These are phyloP conservation scores for Octodon degus DNA, from an alignment of 2,113 vertebrate genomes.

Conservation along the genomic window DNA sequence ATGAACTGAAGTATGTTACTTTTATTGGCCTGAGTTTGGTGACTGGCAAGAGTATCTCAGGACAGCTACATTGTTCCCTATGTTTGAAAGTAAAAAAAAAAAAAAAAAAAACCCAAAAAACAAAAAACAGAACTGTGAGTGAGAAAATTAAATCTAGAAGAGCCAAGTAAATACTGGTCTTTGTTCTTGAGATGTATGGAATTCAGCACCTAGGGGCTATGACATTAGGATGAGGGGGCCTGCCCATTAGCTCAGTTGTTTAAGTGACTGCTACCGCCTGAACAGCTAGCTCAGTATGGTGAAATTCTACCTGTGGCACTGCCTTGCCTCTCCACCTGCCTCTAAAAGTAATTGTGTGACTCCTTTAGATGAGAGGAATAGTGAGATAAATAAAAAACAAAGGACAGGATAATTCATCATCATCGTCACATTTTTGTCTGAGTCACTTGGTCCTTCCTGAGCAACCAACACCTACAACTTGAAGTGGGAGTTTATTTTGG, in stretches of 20 bases:
- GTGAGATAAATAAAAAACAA: slow-evolving; percentile 44
- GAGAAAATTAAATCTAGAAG: neutral
- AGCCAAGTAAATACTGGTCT: neutral
- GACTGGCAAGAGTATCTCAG: neutral
- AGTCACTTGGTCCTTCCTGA: neutral
- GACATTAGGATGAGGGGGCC: neutral
- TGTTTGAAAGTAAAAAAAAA: neutral
- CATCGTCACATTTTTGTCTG: neutral
- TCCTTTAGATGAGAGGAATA: neutral
- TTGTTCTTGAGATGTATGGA: neutral
- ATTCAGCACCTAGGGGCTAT: neutral
- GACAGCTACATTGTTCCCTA: neutral
- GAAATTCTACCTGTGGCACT: neutral
- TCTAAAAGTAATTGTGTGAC: no score
- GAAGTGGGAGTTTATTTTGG: neutral
- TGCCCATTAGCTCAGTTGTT: no score
- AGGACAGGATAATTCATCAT: neutral
- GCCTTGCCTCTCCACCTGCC: neutral
- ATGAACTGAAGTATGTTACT: neutral
- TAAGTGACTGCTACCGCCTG: neutral
- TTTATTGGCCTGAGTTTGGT: neutral
- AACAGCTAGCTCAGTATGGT: neutral
- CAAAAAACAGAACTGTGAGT: neutral
- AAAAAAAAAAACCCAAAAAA: no score
- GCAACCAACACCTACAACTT: neutral